Conservation (phyloP, 2,888 invertebrate genomes). For the Ametastegia equiseti region DNA sequence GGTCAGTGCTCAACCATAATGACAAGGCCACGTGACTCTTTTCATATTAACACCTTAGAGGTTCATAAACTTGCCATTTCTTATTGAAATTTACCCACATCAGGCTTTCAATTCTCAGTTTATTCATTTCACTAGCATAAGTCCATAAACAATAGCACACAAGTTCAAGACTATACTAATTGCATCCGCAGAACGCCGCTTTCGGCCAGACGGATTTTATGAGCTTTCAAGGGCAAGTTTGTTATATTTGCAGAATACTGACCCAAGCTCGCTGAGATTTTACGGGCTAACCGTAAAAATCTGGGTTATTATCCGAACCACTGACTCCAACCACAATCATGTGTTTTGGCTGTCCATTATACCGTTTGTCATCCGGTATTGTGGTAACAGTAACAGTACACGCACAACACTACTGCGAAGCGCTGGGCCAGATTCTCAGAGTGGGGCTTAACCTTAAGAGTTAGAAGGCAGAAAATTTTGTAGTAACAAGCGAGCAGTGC, state of each 20-base stretch:
- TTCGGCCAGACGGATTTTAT: too few species aligned
- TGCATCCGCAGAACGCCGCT: neutral
- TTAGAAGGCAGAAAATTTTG: neutral
- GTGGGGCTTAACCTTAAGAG: neutral
- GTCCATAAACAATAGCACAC: neutral
- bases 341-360: neutral
- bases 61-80: neutral
- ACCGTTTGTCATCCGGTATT: neutral
- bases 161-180: neutral
- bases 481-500: neutral
- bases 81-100: neutral
- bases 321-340: conserved; percentile 6
- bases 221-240: too few species aligned
- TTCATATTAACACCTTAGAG: neutral
- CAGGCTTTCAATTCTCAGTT: neutral
- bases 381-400: neutral
- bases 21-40: neutral
- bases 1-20: neutral
- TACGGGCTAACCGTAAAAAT: neutral
- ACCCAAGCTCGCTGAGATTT: neutral
- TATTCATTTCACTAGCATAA: neutral
- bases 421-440: neutral
- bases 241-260: neutral
- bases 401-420: neutral
- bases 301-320: neutral